Base-by-base conservation (phyloP, 35 echinoderm and acorn worm species). In the Ophioderma brevispina region DNA sequence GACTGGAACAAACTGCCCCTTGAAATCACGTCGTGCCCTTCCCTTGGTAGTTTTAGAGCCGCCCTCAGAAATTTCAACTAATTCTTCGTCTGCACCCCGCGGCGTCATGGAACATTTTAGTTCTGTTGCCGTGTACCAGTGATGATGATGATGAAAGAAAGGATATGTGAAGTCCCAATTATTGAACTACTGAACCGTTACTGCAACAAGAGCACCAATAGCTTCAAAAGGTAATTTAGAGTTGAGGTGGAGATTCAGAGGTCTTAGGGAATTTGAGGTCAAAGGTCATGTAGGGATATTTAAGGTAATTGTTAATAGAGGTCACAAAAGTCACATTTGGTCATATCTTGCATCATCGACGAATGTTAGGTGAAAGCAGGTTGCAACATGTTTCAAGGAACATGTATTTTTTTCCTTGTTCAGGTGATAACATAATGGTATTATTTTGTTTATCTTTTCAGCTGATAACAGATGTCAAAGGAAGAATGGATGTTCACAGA, bases 361-460 rank as follows among this genome's bases (percentile, higher is more conserved):
- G 21, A 11, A 21, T 11, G 46, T 52, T 11, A 52, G 46, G 8
- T 52, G 21, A 21, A 11, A 52, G 21, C 21, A 11, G 8, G 46
- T 52, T 52, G 46, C 46, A 52, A 52, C 46, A 52, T 11, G 21
- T 21, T 52, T 52, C 8, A 11, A 52, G 46, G 8, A 52, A 21
- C 46, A 52, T 21, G 8, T 8, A 52, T 8, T 21, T 11, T 11
- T 8, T 11, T 11, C 21, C 8, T 11, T 52, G 8, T 52, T 52
- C 8, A 52, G 46, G 8, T 52, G 8, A 52, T 52, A 11, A 8
- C 21, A 8, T 21, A 11, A 52, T n/a, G n/a, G n/a, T n/a, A n/a
- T 46, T 70, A 70, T 70, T 70, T 18, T 70, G n/a, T 70, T 70
- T 70, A 3, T 70, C n/a, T 70, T 70, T 70, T 70, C 59, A 70